A percentile compares a stretch with the other conserved stretches of the same genome.
Evolutionary conservation across 92 coral and sea anemone genomes (phyloP).

Genomic region (Chrysogorgia sp.): DNA sequence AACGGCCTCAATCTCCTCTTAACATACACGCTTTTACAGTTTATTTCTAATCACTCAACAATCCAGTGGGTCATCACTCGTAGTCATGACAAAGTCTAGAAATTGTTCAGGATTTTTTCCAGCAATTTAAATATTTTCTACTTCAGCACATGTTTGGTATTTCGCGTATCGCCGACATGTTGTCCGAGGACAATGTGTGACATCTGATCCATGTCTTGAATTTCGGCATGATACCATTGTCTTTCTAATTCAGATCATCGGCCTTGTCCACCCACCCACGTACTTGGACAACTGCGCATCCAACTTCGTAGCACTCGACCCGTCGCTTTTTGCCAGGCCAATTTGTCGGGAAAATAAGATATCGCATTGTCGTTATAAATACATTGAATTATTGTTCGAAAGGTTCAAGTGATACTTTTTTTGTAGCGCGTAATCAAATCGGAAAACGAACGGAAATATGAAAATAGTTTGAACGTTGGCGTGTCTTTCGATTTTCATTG

Average conservation of each 20-base stretch:
- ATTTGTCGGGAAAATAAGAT: too few relatives aligned
- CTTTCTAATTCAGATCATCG: background rate
- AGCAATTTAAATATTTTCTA: too few relatives aligned
- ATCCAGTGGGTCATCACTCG: too few relatives aligned
- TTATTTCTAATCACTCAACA: too few relatives aligned
- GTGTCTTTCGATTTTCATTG: conserved; percentile 5
- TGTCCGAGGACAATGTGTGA: conserved; percentile 13
- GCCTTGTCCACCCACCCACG: background rate
- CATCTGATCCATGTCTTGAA: conserved; percentile 22
- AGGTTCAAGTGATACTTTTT: background rate
- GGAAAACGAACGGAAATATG: conserved; percentile 23
- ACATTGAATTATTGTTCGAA: background rate
- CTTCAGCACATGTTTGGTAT: background rate
- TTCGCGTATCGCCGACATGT: background rate
- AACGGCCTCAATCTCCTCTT: too few relatives aligned
- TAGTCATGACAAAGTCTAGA: too few relatives aligned
- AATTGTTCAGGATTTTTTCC: too few relatives aligned
- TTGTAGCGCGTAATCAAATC: background rate
- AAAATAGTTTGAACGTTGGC: conserved; percentile 1
- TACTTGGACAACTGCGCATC: background rate
- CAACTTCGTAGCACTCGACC: too few relatives aligned
- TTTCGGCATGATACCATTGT: conserved; percentile 22
- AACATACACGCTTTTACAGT: too few relatives aligned
- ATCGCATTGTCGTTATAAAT: background rate
- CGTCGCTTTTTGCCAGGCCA: too few relatives aligned